Base-by-base conservation (phyloP, 2,113 vertebrate species). In the Catharus minimus region DNA sequence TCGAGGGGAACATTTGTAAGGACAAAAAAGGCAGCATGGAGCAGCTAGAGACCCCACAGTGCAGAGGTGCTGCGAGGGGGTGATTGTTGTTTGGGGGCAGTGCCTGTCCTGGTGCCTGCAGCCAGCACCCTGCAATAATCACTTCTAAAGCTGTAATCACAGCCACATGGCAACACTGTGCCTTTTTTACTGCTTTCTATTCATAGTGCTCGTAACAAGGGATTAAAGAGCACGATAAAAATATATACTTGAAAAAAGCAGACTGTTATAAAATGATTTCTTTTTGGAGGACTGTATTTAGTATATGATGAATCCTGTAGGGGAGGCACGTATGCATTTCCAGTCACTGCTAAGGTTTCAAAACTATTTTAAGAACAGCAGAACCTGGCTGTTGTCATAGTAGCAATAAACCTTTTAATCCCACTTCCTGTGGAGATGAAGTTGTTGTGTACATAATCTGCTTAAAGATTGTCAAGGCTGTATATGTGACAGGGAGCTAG, bases 381-480 rank as follows among this genome's bases (percentile, higher is more conserved):
- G 89, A 95, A 96, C 85, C 95, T 96, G 89, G 82, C 78, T 82
- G 94, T 97, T 96, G 94, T 95, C 94, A 96, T 96, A 94, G 94
- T 66, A 96, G 93, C 94, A 82, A 78, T 94, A 96, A 97, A 96
- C 89, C 94, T 90, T 95, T 93, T 94, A 96, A 96, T 96, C 94
- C 79, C 39, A 69, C 91, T 96, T 96, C 96, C 92, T 93, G 79
- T 75, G 87, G 75, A 83, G 95, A 79, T 93, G 94, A 93, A 89
- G 82, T 83, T 92, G 91, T 86, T 83, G 52, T 92, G 75, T 56
- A 69, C 68, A 66, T 95, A 95, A 95, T 92, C 93, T 73, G 41
- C 90, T 97, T 96, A 93, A 82, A 94, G 89, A 91, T 89, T 32
- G 13, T 88, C 82, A 91, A n/a, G 87, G 67, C 52, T 86, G 77